A percentile compares a stretch with the other conserved stretches of the same genome.
Evolutionary conservation across 2,113 vertebrate species (phyloP).

Genomic region (Saccopteryx bilineata): DNA sequence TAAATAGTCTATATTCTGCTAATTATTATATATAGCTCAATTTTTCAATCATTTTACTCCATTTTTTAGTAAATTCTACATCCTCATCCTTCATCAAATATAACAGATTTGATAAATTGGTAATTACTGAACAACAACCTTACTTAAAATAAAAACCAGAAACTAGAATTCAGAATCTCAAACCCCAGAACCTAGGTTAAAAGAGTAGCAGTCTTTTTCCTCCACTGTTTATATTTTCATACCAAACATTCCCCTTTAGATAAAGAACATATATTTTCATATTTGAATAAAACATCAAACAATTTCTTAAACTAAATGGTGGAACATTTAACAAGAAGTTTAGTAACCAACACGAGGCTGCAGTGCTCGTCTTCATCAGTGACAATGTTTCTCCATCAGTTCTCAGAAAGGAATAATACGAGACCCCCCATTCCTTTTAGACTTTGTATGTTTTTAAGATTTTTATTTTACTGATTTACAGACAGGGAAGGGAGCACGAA

Average conservation of each 20-base stretch:
- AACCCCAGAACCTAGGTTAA: conserved; percentile 16
- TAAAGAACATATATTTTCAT: conserved; percentile 24
- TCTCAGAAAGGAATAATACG: neutral
- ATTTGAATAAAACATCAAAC: conserved; percentile 56
- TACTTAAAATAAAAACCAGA: conserved; percentile 60
- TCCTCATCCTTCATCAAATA: neutral
- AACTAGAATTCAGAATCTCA: conserved; percentile 38
- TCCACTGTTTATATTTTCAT: conserved; percentile 28
- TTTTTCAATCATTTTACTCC: neutral
- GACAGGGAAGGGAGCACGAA: too few relatives aligned
- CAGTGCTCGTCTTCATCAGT: neutral
- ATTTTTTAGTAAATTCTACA: neutral
- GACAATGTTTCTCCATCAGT: neutral
- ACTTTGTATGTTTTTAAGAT: neutral
- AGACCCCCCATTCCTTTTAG: neutral
- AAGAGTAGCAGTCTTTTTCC: conserved; percentile 41
- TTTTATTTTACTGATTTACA: too few relatives aligned
- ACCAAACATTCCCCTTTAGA: neutral
- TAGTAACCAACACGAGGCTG: neutral
- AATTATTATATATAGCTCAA: neutral
- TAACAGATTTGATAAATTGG: neutral
- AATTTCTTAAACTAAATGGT: neutral
- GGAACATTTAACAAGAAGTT: neutral
- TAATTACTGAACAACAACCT: neutral
- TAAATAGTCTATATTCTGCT: conserved; percentile 7